Conservation (phyloP, 2,888 invertebrate species). For the Xestobium rufovillosum region DNA sequence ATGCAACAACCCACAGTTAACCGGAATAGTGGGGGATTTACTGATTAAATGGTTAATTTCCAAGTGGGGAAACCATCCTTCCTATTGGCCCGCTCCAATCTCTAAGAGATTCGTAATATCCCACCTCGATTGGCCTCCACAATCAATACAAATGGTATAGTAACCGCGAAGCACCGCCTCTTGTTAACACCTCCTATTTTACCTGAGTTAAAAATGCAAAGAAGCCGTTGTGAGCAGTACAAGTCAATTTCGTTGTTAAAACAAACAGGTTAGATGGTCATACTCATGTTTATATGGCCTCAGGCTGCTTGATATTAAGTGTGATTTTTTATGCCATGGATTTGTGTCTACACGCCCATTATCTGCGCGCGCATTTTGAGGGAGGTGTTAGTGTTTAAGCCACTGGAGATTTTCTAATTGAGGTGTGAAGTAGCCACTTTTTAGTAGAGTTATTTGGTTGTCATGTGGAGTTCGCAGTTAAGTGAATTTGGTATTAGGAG, state of each 20-base stretch:
- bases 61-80: constrained; percentile 24
- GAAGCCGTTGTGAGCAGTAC: too few relatives aligned
- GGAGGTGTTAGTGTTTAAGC: constrained; percentile 27
- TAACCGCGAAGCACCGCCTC: constrained; percentile 28
- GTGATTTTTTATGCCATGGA: too few relatives aligned
- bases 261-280: constrained; percentile 40
- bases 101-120: constrained; percentile 23
- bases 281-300: too few relatives aligned
- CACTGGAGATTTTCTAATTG: constrained; percentile 33
- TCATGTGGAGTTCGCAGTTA: too few relatives aligned
- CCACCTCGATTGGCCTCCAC: constrained; percentile 29
- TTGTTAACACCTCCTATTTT: constrained; percentile 33
- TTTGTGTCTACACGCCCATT: too few relatives aligned
- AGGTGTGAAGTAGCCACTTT: too few relatives aligned
- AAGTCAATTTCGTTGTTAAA: too few relatives aligned
- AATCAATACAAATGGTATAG: constrained; percentile 37
- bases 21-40: constrained; percentile 32
- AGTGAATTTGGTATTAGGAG: too few relatives aligned
- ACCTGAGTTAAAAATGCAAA: too few relatives aligned
- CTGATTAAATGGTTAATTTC: constrained; percentile 27
- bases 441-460: too few relatives aligned
- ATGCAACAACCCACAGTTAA: constrained; percentile 31
- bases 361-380: constrained; percentile 32
- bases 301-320: too few relatives aligned
- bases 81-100: constrained; percentile 26